Percentiles rank a stretch among this genome's conserved stretches.
These are phyloP conservation scores for Campopleginae sp. DNA, from an alignment of 2,888 invertebrate genomes.

Conservation along the genomic window DNA sequence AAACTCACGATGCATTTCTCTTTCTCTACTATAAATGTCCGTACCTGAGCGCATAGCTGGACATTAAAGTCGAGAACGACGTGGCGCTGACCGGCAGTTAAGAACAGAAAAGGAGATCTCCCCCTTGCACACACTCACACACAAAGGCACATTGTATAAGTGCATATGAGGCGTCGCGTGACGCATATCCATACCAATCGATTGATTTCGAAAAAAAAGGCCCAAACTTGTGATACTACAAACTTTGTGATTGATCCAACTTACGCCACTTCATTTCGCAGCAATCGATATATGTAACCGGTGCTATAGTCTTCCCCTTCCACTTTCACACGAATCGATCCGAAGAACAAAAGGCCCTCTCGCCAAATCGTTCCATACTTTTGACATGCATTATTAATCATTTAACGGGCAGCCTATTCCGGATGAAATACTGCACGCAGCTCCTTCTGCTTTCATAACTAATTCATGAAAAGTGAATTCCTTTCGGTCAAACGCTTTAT, in stretches of 20 bases:
- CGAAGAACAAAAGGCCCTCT: constrained; percentile 25
- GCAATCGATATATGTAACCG: constrained; percentile 5
- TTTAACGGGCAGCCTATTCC: constrained; percentile 21
- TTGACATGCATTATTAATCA: constrained; percentile 57
- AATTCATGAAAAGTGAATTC: constrained; percentile 16
- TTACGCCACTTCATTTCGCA: constrained; percentile 2
- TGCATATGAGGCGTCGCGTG: constrained; percentile 51
- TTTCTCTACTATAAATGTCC: background rate
- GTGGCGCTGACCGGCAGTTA: constrained; percentile 51
- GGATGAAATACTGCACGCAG: constrained; percentile 17
- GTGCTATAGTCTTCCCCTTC: constrained; percentile 1
- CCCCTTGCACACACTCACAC: background rate
- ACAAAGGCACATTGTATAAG: background rate
- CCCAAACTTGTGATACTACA: background rate
- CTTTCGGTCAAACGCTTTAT: background rate
- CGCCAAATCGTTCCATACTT: constrained; percentile 54
- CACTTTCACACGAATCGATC: constrained; percentile 52
- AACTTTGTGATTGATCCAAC: background rate
- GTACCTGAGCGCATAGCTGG: background rate
- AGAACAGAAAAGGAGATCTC: constrained; percentile 50
- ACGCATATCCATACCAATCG: constrained; percentile 27
- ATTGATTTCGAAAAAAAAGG: constrained; percentile 5
- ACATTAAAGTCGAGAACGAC: constrained; percentile 16
- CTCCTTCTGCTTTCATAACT: constrained; percentile 16
- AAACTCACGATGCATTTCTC: background rate